Percentiles rank a stretch among this genome's conserved stretches.
These are phyloP conservation scores for Tarsius wallacei DNA, from an alignment of 2,797 vertebrate genomes.

Conservation along the genomic window DNA sequence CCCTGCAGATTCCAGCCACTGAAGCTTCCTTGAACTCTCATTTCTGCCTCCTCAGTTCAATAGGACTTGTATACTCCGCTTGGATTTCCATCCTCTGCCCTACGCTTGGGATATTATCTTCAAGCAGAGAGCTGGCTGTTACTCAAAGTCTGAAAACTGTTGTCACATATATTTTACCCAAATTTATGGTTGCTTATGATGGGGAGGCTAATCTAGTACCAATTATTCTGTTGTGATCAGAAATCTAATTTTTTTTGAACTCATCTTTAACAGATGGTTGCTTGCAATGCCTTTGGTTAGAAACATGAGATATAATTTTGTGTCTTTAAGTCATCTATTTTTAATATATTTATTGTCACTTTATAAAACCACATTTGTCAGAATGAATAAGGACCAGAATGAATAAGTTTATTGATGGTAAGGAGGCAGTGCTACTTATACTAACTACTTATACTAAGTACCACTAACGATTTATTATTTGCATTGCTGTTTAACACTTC, in stretches of 20 bases:
- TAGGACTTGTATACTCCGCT: not conserved
- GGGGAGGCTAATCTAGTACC: not conserved
- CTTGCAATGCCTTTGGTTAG: not conserved
- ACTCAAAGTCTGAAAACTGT: not conserved
- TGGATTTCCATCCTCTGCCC: not conserved
- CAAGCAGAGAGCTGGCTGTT: not conserved
- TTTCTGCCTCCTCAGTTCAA: not conserved
- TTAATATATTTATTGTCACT: constrained; percentile 29
- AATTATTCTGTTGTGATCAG: not conserved
- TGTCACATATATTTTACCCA: not conserved
- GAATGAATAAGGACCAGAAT: not conserved
- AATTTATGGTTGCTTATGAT: not conserved
- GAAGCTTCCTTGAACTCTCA: not conserved
- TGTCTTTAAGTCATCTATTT: not conserved
- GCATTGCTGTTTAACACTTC: constrained; percentile 29
- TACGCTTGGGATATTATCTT: not conserved
- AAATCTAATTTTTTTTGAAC: constrained; percentile 15
- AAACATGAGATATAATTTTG: not conserved
- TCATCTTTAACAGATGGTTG: not conserved
- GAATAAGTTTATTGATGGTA: not conserved
- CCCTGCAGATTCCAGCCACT: not conserved
- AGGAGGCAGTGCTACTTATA: not conserved
- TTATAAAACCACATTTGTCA: constrained; percentile 4
- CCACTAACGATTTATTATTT: not conserved
- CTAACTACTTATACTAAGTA: not conserved